Conservation (phyloP, 2,113 vertebrate genomes). For the Xenotilapia leptura region DNA sequence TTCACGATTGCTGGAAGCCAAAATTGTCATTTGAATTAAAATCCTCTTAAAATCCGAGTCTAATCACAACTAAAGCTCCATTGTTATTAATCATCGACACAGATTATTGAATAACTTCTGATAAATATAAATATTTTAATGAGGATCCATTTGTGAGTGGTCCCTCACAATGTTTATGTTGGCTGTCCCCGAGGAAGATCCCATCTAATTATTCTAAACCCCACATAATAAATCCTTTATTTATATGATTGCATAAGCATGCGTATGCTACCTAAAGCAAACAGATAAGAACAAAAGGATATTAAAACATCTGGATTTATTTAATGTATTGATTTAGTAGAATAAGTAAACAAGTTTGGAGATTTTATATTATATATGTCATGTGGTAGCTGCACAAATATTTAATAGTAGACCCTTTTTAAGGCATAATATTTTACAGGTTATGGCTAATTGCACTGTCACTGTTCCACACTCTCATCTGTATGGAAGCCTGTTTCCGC, state of each 20-base stretch:
- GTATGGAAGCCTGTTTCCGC: background rate
- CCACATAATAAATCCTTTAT: background rate
- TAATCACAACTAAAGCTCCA: background rate
- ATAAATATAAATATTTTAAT: background rate
- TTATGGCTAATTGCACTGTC: background rate
- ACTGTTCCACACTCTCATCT: background rate
- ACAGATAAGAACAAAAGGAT: background rate
- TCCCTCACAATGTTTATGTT: background rate
- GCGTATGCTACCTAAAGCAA: background rate
- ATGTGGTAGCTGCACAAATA: background rate
- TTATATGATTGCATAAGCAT: background rate
- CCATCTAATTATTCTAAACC: background rate
- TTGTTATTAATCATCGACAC: background rate
- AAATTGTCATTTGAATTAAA: background rate
- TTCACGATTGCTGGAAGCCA: background rate
- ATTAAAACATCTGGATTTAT: background rate
- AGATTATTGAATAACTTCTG: background rate
- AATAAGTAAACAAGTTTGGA: background rate
- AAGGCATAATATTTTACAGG: background rate
- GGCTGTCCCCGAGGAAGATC: background rate
- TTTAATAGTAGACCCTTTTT: background rate
- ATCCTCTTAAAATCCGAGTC: background rate
- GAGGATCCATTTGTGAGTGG: background rate
- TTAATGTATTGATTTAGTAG: background rate
- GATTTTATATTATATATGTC: background rate